phyloP scores from a whole-genome alignment of 2,888 invertebrate genomes.

The Dusona sp. region DNA sequence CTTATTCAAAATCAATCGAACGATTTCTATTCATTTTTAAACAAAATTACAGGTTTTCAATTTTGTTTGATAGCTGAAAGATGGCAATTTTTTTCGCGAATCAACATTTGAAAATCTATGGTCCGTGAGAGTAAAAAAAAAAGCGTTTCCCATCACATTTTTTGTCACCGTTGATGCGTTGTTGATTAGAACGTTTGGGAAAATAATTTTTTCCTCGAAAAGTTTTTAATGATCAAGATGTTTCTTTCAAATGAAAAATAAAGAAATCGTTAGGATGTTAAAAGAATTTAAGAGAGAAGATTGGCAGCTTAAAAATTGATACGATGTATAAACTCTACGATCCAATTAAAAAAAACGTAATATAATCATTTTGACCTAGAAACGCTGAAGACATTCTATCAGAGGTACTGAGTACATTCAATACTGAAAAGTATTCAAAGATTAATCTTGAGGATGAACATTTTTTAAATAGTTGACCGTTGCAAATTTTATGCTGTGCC shows the following conservation, averaged over 20 bases:
- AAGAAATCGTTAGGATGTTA: not conserved
- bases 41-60: too few species aligned
- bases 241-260: not conserved
- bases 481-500: constrained; percentile 21
- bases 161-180: constrained; percentile 10
- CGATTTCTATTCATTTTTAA: too few species aligned
- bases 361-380: constrained; percentile 43
- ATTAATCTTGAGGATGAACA: constrained; percentile 8
- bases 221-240: not conserved
- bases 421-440: constrained; percentile 38
- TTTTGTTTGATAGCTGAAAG: too few species aligned
- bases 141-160: not conserved
- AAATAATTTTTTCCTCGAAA: not conserved
- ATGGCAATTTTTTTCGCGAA: too few species aligned
- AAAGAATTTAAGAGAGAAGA: constrained; percentile 30
- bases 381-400: constrained; percentile 49
- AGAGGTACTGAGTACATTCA: constrained; percentile 8
- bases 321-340: constrained; percentile 13
- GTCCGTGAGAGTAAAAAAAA: too few species aligned
- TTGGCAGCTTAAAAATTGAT: constrained; percentile 50
- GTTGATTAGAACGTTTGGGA: constrained; percentile 23
- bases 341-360: constrained; percentile 51
- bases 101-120: not conserved
- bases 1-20: too few species aligned
- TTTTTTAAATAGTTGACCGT: constrained; percentile 5